phyloP scores from a whole-genome alignment of 2,888 invertebrate genomes.

The Orchesella flavescens region DNA sequence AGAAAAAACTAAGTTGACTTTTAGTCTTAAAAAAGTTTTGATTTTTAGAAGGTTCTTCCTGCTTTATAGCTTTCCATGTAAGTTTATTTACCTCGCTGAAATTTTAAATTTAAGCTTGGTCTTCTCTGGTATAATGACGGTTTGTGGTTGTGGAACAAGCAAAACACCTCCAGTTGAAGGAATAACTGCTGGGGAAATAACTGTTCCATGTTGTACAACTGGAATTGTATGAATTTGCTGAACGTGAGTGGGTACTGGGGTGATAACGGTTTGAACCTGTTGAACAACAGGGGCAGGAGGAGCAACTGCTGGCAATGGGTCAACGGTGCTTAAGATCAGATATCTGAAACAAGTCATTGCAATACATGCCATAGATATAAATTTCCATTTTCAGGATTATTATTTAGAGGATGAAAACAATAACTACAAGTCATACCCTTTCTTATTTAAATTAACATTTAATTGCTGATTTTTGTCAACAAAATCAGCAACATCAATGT shows the following conservation, averaged over 20 bases:
- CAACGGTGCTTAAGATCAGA: slow-evolving; percentile 62
- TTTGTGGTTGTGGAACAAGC: slow-evolving; percentile 38
- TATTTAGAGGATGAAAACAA: too few relatives aligned
- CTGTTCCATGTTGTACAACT: slow-evolving; percentile 12
- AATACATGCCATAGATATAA: neutral
- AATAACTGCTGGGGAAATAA: neutral
- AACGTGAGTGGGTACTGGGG: neutral
- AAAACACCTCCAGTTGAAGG: slow-evolving; percentile 44
- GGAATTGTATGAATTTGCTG: slow-evolving; percentile 21
- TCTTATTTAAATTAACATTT: slow-evolving; percentile 68
- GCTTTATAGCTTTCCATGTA: too few relatives aligned
- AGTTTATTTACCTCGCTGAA: slow-evolving; percentile 53
- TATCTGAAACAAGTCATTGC: too few relatives aligned
- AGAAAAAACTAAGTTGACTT: too few relatives aligned
- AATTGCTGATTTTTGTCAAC: slow-evolving; percentile 68
- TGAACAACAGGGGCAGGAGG: slow-evolving; percentile 11
- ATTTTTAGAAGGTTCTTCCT: neutral
- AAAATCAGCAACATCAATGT: slow-evolving; percentile 68
- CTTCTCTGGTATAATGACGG: slow-evolving; percentile 41
- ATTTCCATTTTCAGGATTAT: too few relatives aligned
- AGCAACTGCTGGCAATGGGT: slow-evolving; percentile 41
- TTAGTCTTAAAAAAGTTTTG: too few relatives aligned
- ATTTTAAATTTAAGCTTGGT: slow-evolving; percentile 59
- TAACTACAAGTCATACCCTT: too few relatives aligned
- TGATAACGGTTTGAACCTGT: neutral